Evolutionary conservation across 2,113 vertebrate species (phyloP), one percentile per base, ranked within the genome.

Genomic region (Scomber scombrus): DNA sequence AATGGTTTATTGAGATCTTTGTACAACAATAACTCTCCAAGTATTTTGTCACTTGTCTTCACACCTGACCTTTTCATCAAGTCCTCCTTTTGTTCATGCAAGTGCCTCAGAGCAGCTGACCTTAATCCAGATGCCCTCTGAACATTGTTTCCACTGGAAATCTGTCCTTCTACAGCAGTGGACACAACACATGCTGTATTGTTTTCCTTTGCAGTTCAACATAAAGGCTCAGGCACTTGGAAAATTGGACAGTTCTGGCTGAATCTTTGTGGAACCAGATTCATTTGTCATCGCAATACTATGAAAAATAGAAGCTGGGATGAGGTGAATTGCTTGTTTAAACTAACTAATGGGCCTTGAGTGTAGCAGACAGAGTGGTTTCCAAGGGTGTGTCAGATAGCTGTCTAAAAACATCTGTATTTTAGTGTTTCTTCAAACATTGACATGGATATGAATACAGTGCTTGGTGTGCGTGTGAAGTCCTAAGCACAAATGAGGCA

Each of bases 71-170:
- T 88, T 77, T 84, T 57, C 49, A 46, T 87, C 57, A 81, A 78
- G 68, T 63, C 68, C 67, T 51, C 29, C 82, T 71, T 87, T 83
- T 88, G 79, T 88, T 77, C 54, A 4, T 57, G 77, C n/a, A 74
- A 84, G 75, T 65, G 46, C 61, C 47, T 71, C 70, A 55, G 29
- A 52, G 6, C 51, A 31, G 66, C 65, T 75, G 71, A 83, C 80
- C 78, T 76, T 51, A 50, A 62, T 72, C 66, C 82, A 75, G 75
- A 84, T 51, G 61, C 76, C 83, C 68, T 64, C 77, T 50, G n/a
- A 75, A 72, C 82, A 85, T 90, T 89, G 86, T 90, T 89, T 88
- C 75, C 85, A 75, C 54, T 84, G 77, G 69, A 86, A 68, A 52
- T 67, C 50, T 57, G 13, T 70, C 68, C 15, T 79, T 83, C 85